Evolutionary conservation across 2,888 invertebrate genomes (phyloP), one percentile per base, ranked within the genome.

Genomic region (Nematopogon swammerdamellus): DNA sequence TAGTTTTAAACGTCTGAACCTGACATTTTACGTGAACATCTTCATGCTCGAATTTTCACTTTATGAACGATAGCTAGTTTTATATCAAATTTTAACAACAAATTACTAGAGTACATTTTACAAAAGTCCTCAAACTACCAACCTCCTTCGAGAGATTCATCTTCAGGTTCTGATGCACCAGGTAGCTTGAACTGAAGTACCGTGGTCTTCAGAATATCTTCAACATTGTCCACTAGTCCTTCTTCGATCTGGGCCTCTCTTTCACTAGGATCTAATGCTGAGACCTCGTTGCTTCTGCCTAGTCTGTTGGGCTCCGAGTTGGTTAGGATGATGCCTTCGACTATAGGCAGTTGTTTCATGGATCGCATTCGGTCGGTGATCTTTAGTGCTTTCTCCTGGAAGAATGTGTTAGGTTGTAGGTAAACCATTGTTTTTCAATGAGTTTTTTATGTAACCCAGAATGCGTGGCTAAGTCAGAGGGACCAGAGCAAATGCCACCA

Each of bases 331-430:
- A 79, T 52, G 14, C 76, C 74, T 44, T 77, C 72, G 4, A 65
- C 54, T 46, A 79, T 60, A 30, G 66, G 67, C 44, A 77, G 57
- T 46, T 71, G 65, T 19, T 74, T 67, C 3, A 70, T 63, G 2
- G 68, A 58, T 19, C 68, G 60, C 0, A 77, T 59, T 51, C 70
- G 64, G 45, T 74, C 71, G 14, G 72, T 64, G 1, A 68, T 71
- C 59, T 68, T 72, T 0, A 76, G 59, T 1, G 73, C 76, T 50
- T 75, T 70, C 58, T 79, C 79, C 79, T 79, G 63, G 18, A 56
- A 54, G 36, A 36, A 14, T 8, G 8, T 25, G 25, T 25, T 4
- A 25, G 4, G 8, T 25, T 25, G 25, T 25, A 8, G 25, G 8
- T 25, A 4, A 25, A 25, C 4, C 8, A 25, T 8, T 8, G 25